Evolutionary conservation across 2,797 vertebrate species (phyloP).

Genomic region (Malurus splendens): DNA sequence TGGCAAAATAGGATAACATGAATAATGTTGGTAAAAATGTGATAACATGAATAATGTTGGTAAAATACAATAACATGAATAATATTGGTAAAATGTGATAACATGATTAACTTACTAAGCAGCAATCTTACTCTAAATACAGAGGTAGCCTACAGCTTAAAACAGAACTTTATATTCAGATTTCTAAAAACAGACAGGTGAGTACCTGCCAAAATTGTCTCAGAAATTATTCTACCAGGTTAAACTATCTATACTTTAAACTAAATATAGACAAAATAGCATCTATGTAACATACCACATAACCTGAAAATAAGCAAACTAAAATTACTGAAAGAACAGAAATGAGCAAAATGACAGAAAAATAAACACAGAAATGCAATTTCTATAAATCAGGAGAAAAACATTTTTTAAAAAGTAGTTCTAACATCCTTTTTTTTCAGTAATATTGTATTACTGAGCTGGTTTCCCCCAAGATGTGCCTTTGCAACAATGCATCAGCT

Average conservation of each 20-base stretch:
- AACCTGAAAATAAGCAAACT: background rate
- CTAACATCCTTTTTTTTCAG: background rate
- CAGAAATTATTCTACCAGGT: background rate
- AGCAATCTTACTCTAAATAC: background rate
- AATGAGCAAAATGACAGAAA: background rate
- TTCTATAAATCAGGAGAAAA: rapidly evolving
- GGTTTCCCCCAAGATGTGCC: background rate
- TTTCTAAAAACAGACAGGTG: background rate
- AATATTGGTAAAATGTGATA: background rate
- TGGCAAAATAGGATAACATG: background rate
- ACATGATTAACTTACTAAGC: background rate
- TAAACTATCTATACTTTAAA: background rate
- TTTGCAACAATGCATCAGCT: background rate
- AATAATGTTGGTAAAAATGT: background rate
- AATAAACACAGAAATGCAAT: background rate
- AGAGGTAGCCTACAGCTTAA: background rate
- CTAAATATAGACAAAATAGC: background rate
- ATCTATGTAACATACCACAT: background rate
- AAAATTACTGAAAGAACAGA: background rate
- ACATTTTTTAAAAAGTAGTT: background rate
- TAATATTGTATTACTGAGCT: background rate
- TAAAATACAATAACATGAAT: background rate
- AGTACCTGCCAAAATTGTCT: background rate
- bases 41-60: background rate
- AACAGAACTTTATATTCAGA: background rate